Evolutionary conservation across 1,140 invertebrate species (phyloP).

Genomic region (Chionoecetes opilio): DNA sequence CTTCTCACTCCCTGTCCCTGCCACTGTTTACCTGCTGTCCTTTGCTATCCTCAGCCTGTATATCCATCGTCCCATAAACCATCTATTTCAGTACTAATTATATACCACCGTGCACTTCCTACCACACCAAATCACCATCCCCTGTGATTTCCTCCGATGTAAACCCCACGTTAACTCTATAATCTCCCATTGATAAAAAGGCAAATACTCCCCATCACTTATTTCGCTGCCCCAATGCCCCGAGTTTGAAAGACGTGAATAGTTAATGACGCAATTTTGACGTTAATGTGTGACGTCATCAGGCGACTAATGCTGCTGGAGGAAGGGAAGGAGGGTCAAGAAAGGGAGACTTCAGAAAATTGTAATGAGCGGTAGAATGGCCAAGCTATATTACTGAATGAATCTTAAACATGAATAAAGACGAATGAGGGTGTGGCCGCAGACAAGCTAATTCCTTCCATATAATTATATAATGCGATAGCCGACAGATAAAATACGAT

Average conservation of each 20-base stretch:
- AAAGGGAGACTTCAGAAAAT: background rate
- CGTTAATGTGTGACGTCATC: background rate
- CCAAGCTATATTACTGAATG: background rate
- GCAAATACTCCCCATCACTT: background rate
- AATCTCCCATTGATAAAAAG: no score
- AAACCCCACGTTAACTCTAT: background rate
- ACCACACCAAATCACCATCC: background rate
- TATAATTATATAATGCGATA: no score
- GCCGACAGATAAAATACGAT: background rate
- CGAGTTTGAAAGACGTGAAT: background rate
- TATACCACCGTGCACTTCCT: no score
- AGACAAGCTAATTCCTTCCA: background rate
- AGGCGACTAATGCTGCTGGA: background rate
- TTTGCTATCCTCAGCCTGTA: no score
- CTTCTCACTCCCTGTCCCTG: background rate
- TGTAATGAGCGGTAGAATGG: background rate
- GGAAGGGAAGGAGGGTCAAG: background rate
- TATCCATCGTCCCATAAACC: no score
- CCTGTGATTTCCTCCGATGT: background rate
- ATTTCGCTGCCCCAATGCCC: background rate
- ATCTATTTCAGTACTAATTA: no score
- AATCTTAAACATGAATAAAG: background rate
- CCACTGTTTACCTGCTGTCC: no score
- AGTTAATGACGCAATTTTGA: background rate
- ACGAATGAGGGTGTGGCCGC: background rate